Conservation (phyloP, 2,888 invertebrate species). For the Thalpophila matura region DNA sequence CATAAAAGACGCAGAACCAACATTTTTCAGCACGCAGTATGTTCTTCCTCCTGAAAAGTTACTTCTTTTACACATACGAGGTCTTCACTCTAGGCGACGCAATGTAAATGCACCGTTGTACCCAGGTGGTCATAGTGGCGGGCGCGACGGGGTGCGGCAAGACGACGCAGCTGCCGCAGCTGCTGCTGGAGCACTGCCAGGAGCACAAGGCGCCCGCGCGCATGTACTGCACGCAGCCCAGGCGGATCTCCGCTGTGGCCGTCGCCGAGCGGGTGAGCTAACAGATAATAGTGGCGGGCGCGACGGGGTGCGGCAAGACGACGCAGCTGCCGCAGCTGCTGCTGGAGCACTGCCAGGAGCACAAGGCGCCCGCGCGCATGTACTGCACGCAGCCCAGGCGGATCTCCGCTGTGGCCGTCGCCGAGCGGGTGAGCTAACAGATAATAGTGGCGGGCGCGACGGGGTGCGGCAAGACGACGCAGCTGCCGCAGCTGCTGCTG, state of each 20-base stretch:
- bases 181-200: slow-evolving; percentile 94
- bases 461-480: slow-evolving; percentile 98
- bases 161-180: slow-evolving; percentile 98
- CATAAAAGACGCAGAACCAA: too few relatives aligned
- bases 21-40: too few relatives aligned
- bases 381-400: slow-evolving; percentile 98
- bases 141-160: slow-evolving; percentile 98
- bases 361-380: slow-evolving; percentile 93
- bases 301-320: slow-evolving; percentile 98
- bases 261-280: slow-evolving; percentile 96
- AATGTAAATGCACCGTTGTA: not conserved
- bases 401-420: slow-evolving; percentile 97
- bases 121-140: slow-evolving; percentile 93
- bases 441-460: slow-evolving; percentile 96
- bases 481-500: slow-evolving; percentile 97
- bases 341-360: slow-evolving; percentile 93
- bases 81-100: too few relatives aligned
- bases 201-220: slow-evolving; percentile 92
- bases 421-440: slow-evolving; percentile 95
- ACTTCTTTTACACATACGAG: too few relatives aligned
- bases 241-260: slow-evolving; percentile 97
- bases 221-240: slow-evolving; percentile 98
- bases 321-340: slow-evolving; percentile 99
- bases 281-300: slow-evolving; percentile 95
- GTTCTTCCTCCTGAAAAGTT: too few relatives aligned